Evolutionary conservation across 2,888 invertebrate genomes (phyloP).

Genomic region (Nymphalis c-album): DNA sequence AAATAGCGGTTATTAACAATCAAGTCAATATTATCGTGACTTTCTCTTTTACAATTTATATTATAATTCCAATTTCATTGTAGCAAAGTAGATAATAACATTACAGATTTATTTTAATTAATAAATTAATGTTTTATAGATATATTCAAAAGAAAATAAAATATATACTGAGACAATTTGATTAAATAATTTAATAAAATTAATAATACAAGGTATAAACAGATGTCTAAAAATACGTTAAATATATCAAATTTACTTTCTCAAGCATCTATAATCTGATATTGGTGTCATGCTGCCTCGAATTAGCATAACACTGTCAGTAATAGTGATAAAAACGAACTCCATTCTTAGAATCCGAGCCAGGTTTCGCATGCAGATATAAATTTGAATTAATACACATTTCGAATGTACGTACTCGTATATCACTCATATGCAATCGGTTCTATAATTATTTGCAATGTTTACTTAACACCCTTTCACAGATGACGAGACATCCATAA

Average conservation of each 20-base stretch:
- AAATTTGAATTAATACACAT: constrained; percentile 70
- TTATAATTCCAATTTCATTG: background rate
- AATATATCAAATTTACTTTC: constrained; percentile 45
- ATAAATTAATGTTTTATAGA: background rate
- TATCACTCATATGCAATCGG: constrained; percentile 70
- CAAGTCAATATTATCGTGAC: background rate
- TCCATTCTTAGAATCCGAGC: constrained; percentile 53
- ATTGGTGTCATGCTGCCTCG: constrained; percentile 76
- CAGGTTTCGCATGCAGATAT: constrained; percentile 76
- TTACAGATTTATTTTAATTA: background rate
- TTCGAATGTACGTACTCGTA: constrained; percentile 49
- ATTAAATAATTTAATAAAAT: background rate
- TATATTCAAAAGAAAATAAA: background rate
- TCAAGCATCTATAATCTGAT: constrained; percentile 72
- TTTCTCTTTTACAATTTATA: constrained; percentile 10
- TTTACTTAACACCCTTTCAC: constrained; percentile 83
- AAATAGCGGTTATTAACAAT: background rate
- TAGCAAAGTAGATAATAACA: too few species aligned
- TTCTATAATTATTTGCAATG: constrained; percentile 82
- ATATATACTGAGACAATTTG: background rate
- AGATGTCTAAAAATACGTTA: constrained; percentile 25
- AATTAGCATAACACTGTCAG: constrained; percentile 74
- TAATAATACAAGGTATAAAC: background rate
- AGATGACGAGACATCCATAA: constrained; percentile 78
- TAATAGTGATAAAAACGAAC: constrained; percentile 66